Evolutionary conservation across 1,140 invertebrate genomes (phyloP).

Genomic region (Cyclina sinensis): DNA sequence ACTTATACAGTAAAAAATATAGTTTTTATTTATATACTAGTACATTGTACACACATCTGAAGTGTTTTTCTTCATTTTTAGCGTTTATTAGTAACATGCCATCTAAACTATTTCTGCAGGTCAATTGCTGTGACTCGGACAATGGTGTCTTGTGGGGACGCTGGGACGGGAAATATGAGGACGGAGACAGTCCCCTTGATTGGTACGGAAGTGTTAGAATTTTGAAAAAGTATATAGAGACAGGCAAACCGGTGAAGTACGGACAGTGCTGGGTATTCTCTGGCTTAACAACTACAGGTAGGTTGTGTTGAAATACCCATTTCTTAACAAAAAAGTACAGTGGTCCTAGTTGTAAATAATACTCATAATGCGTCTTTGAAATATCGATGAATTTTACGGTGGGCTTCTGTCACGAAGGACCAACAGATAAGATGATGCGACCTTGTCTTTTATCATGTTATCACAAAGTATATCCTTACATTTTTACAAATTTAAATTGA

Average conservation of each 20-base stretch:
- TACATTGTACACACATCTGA: not conserved
- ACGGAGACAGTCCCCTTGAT: conserved; percentile 88
- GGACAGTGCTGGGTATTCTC: conserved; percentile 98
- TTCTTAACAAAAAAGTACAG: too few relatives aligned
- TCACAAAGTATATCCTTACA: too few relatives aligned
- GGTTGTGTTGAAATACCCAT: too few relatives aligned
- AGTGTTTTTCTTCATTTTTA: not conserved
- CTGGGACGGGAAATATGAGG: conserved; percentile 91
- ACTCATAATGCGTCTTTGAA: too few relatives aligned
- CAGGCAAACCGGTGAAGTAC: conserved; percentile 95
- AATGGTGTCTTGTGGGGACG: conserved; percentile 90
- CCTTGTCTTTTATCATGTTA: too few relatives aligned
- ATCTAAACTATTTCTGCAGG: conserved; percentile 61
- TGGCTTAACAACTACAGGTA: conserved; percentile 94
- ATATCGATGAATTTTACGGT: too few relatives aligned
- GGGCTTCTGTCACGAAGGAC: too few relatives aligned
- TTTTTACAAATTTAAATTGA: too few relatives aligned
- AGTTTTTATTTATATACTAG: not conserved
- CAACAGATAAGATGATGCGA: too few relatives aligned
- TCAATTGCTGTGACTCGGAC: conserved; percentile 89
- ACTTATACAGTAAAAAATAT: not conserved
- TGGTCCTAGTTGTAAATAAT: too few relatives aligned
- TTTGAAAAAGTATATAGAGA: conserved; percentile 93
- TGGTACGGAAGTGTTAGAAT: conserved; percentile 96
- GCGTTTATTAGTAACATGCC: too few relatives aligned